Evolutionary conservation across 2,888 invertebrate species (phyloP), one percentile per base, ranked within the genome.

Genomic region (Dugesia japonica): DNA sequence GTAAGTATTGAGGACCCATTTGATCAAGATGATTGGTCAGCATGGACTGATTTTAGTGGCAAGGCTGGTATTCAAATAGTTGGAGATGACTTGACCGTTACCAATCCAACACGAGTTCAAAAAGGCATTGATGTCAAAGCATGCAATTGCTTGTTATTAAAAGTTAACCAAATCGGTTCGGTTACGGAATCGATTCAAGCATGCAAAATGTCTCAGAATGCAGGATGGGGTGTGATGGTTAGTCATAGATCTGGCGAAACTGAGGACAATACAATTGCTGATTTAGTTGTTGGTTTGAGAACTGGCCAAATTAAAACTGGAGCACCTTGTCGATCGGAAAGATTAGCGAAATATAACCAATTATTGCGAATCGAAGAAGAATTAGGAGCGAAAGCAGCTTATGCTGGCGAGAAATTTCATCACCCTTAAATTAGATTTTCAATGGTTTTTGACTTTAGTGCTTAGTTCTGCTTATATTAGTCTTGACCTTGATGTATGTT

Each of bases 241-340:
- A 97, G 97, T 28, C 97, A 98, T 87, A 83, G 88, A 87, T 94
- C 94, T 80, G 98, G 98, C 79, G 98, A 99, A 86, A 99, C 98
- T 77, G 98, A 99, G 86, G 98, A 99, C 85, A 92, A 94, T 0
- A 97, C 97, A 87, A 98, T 98, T 84, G 98, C 95, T 80, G 98
- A 98, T 86, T 87, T 99, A 81, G 97, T 97, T 17, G 98, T 98
- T 71, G 98, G 98, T 79, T 88, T 98, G 78, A 91, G 94, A 77
- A 97, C 97, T 77, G 98, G 98, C 78, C 97, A 98, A 87, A 98
- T 98, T 84, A 98, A 98, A 87, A 97, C 97, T 72, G 98, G 98
- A 75, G 97, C 98, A 72, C 97, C 98, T 9, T 97, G 97, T 87
- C 90, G 98, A 82, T 95, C 95, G 1, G 98, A 98, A 86, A 90